Evolutionary conservation across 2,888 invertebrate species (phyloP).

Genomic region (Callimorpha dominula): DNA sequence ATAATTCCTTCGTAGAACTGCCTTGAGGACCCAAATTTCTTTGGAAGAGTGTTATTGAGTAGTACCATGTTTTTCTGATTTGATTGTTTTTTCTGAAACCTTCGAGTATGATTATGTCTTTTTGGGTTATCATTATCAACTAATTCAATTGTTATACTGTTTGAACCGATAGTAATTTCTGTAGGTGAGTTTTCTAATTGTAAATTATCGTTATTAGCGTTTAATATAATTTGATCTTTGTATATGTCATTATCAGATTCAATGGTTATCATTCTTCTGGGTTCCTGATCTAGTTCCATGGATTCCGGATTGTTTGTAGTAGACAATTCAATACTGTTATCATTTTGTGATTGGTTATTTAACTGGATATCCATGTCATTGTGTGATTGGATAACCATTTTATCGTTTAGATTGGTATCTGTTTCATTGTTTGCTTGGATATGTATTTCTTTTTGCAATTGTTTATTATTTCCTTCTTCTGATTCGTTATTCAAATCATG

Average conservation of each 20-base stretch:
- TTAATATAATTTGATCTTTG: neutral
- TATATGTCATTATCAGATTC: neutral
- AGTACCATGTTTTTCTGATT: neutral
- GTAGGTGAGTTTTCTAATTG: neutral
- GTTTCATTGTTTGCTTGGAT: no score
- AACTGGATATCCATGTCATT: neutral
- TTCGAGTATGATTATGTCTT: neutral
- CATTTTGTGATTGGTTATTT: neutral
- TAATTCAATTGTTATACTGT: neutral
- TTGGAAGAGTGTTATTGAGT: neutral
- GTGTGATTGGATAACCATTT: neutral
- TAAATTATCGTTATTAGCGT: neutral
- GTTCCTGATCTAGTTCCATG: neutral
- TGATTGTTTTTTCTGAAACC: neutral
- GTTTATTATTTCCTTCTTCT: no score
- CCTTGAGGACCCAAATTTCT: conserved; percentile 2
- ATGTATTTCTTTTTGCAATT: neutral
- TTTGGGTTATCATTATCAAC: neutral
- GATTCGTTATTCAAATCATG: neutral
- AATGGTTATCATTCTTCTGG: neutral
- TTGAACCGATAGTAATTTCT: neutral
- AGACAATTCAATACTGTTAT: neutral
- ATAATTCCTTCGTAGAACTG: neutral
- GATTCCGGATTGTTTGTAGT: neutral
- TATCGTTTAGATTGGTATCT: neutral